Percentiles rank a stretch among this genome's conserved stretches.
Conservation (phyloP, 2,797 vertebrate genomes). For the Allobates femoralis region DNA sequence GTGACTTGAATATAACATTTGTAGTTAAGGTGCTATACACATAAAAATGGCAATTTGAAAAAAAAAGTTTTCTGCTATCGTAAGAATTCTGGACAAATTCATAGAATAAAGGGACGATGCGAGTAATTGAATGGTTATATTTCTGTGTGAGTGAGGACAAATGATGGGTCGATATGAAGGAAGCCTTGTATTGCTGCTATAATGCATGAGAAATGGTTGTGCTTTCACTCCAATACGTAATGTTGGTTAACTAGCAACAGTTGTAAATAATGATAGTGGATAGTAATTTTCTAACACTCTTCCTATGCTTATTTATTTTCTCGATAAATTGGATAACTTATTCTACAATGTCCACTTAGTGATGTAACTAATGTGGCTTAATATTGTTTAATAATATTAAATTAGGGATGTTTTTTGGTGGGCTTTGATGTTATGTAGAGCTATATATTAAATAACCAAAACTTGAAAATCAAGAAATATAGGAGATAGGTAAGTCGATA, state of each 20-base stretch:
- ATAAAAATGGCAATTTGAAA: slow-evolving; percentile 24
- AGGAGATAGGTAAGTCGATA: not conserved
- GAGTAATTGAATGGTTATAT: slow-evolving; percentile 53
- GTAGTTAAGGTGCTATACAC: slow-evolving; percentile 24
- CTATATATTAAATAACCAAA: not conserved
- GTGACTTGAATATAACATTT: slow-evolving; percentile 38
- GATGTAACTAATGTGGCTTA: not conserved
- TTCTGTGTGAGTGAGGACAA: slow-evolving; percentile 28
- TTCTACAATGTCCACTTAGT: not conserved
- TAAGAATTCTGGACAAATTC: slow-evolving; percentile 26
- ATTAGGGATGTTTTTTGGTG: not conserved
- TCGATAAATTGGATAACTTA: slow-evolving; percentile 1
- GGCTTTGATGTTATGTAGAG: not conserved
- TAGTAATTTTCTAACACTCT: slow-evolving; percentile 18
- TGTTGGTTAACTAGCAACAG: slow-evolving; percentile 19
- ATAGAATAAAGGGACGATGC: slow-evolving; percentile 12
- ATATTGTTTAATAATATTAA: not conserved
- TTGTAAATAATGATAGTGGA: slow-evolving; percentile 19
- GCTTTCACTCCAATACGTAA: not conserved
- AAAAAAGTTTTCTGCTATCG: slow-evolving; percentile 27
- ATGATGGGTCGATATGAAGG: slow-evolving; percentile 24
- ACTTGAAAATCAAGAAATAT: too few relatives aligned
- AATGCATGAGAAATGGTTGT: slow-evolving; percentile 20
- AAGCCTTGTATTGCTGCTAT: slow-evolving; percentile 21
- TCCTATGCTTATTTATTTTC: slow-evolving; percentile 11